Evolutionary conservation across 2,113 vertebrate species (phyloP), one percentile per base, ranked within the genome.

Genomic region (Varanus salvator): DNA sequence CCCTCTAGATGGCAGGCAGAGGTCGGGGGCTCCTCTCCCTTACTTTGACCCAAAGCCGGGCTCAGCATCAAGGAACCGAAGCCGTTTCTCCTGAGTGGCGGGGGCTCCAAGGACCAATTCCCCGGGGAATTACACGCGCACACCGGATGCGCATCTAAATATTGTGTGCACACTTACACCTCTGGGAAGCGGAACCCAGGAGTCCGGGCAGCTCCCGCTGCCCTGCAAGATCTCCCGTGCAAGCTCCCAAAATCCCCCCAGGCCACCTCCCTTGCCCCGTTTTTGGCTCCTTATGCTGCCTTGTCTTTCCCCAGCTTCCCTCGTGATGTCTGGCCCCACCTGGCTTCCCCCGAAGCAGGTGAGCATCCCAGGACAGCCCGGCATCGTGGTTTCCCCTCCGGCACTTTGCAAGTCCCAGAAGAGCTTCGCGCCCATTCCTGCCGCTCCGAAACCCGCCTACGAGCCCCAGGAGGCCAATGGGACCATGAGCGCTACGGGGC

Each of bases 301-400:
- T 29, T 12, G 15, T 4, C 1, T 9, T 23, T 17, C 23, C 12
- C 6, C 2, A 83, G 81, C 72, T 14, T 48, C n/a, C 68, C 84
- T 87, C 78, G 93, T 75, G 92, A 98, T 98, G 97, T 98, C 98
- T 3, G 96, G 97, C 76, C 97, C 97, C 86, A 97, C 96, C 92
- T 98, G 98, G 97, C 96, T 98, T 80, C 97, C 98, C 23, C 97
- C 97, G 0, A 97, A 96, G 86, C 97, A 96, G 91, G 94, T 97
- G 92, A 96, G 96, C 64, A 72, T 90, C 80, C 91, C 96, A 1
- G 80, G 57, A 0, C 54, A 76, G 29, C 88, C 64, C 0, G 69
- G 78, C 8, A 48, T 90, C 68, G 95, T 95, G 64, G 96, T 97
- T 95, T 96, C 97, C 23, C 95, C 97, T 91, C 95, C 96, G 11